Evolutionary conservation across 2,888 invertebrate genomes (phyloP), one percentile per base, ranked within the genome.

Genomic region (Drosophila imparisetae): DNA sequence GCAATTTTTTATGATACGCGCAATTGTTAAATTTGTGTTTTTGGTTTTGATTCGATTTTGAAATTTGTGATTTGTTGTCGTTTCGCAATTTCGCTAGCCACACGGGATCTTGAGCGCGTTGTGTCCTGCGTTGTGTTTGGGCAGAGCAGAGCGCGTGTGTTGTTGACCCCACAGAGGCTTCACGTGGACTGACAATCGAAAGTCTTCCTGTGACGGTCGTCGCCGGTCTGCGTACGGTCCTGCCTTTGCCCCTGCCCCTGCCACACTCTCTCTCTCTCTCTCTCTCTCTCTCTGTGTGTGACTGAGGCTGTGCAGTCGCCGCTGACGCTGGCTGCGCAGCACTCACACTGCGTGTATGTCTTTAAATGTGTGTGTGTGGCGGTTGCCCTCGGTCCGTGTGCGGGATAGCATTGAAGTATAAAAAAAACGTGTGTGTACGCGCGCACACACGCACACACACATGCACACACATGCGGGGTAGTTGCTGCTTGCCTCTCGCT

Each of bases 91-190:
- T 45, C 4, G 45, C 8, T 24, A 58, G 80, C 67, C 76, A 36
- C 63, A 66, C 40, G 65, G 83, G 82, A 82, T 77, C 79, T 69
- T 54, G 57, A 64, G 66, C 62, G 68, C 68, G 70, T 38, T 55
- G 18, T 18, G 55, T 72, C 62, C 63, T 64, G 55, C 29, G 52
- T 48, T 42, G 21, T 65, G 61, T 64, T 38, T 40, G 55, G 57
- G 57, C 40, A 40, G 40, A 76, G 82, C 45, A 54, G 55, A 83
- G 83, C 84, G 83, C 82, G 86, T 85, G 75, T 88, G 88, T 89
- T 92, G 92, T 92, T 92, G 91, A 92, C 92, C 91, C 92, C 91
- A 91, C 92, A 92, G 90, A 90, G 91, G 91, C 89, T 92, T 91
- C 89, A 86, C 91, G 91, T 92, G 92, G 90, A 92, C 92, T 92